Conservation (phyloP, 1,140 invertebrate genomes). For the Meloidogyne hapla region DNA sequence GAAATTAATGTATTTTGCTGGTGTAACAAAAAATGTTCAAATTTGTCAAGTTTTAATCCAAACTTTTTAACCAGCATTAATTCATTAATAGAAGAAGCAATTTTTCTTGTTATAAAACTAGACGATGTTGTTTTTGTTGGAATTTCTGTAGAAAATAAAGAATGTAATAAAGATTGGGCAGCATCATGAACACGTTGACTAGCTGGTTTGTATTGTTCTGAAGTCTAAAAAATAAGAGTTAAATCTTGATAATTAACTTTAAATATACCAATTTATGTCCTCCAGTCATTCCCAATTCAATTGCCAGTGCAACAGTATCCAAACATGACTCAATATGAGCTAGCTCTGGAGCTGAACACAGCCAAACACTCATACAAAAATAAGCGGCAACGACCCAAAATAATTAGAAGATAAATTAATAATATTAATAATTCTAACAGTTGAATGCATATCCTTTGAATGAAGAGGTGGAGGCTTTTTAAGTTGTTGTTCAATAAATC, state of each 20-base stretch:
- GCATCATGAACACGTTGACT: constrained; percentile 58
- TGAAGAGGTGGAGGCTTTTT: constrained; percentile 88
- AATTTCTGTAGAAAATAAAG: constrained; percentile 47
- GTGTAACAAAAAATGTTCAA: constrained; percentile 57
- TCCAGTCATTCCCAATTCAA: constrained; percentile 94
- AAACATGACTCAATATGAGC: constrained; percentile 86
- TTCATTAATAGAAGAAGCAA: constrained; percentile 48
- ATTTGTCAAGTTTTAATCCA: constrained; percentile 50
- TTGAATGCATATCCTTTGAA: constrained; percentile 94
- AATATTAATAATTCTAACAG: constrained; percentile 67
- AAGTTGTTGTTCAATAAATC: constrained; percentile 90
- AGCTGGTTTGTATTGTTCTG: constrained; percentile 59
- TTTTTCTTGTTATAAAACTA: neutral
- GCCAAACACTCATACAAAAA: constrained; percentile 84
- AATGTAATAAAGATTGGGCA: constrained; percentile 52
- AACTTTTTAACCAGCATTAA: constrained; percentile 49
- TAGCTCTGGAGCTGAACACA: constrained; percentile 81
- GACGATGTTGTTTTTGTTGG: neutral
- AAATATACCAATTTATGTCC: constrained; percentile 74
- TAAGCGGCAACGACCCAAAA: constrained; percentile 88
- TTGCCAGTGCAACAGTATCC: constrained; percentile 86
- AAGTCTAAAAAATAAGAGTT: constrained; percentile 10
- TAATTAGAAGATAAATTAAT: too few species aligned
- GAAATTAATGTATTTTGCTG: constrained; percentile 55
- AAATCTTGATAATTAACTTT: neutral